Evolutionary conservation across 2,888 invertebrate genomes (phyloP).

Genomic region (Cybosia mesomella): DNA sequence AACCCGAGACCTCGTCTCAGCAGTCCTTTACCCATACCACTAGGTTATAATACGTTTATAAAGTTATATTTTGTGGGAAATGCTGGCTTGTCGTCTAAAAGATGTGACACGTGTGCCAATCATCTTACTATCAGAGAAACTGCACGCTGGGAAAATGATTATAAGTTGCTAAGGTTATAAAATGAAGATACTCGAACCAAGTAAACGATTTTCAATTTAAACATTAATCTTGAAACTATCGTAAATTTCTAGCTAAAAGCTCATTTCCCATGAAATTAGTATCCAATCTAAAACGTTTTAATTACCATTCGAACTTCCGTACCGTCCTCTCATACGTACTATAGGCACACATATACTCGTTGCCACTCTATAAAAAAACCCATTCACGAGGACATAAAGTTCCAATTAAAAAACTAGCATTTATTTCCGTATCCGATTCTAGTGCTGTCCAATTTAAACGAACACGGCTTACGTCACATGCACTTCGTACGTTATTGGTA

Average conservation of each 20-base stretch:
- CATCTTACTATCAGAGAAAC: no score
- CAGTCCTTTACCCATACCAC: no score
- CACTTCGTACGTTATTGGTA: constrained; percentile 72
- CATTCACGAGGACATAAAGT: constrained; percentile 20
- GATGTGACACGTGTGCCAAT: no score
- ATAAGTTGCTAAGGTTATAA: not conserved
- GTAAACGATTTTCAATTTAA: not conserved
- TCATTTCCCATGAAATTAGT: constrained; percentile 16
- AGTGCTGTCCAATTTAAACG: constrained; percentile 70
- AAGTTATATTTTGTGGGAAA: no score
- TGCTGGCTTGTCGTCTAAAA: no score
- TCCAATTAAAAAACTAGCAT: constrained; percentile 22
- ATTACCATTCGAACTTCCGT: constrained; percentile 7
- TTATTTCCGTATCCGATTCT: constrained; percentile 21
- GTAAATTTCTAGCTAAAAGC: not conserved
- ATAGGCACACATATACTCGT: not conserved
- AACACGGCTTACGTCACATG: constrained; percentile 63
- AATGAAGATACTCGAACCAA: not conserved
- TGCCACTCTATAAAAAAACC: constrained; percentile 26
- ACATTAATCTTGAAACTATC: not conserved
- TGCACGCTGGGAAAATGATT: no score
- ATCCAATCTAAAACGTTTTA: constrained; percentile 17
- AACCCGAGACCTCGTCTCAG: no score
- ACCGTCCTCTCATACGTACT: not conserved
- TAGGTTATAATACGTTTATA: no score